phyloP scores from a whole-genome alignment of 1,140 invertebrate genomes.

The Dermatophagoides farinae region DNA sequence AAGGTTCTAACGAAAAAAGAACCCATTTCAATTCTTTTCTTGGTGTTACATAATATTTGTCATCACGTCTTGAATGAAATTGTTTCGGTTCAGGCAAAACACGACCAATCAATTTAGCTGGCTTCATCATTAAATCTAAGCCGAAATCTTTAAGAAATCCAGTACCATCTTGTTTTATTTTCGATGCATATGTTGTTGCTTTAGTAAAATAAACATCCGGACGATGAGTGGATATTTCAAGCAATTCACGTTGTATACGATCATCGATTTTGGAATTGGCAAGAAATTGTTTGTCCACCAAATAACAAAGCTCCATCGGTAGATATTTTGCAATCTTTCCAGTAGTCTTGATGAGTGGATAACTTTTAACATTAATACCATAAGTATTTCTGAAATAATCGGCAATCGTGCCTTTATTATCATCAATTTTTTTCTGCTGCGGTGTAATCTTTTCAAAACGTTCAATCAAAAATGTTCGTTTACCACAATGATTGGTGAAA shows the following conservation, averaged over 20 bases:
- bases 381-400: not conserved
- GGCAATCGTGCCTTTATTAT: not conserved
- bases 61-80: not conserved
- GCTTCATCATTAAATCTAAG: not conserved
- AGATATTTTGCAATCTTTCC: not conserved
- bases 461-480: not conserved
- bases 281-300: constrained; percentile 4
- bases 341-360: not conserved
- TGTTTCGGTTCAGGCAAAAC: not conserved
- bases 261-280: not conserved
- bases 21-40: not conserved
- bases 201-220: not conserved
- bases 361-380: not conserved
- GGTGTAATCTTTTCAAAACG: not conserved
- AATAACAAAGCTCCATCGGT: constrained; percentile 10
- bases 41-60: not conserved
- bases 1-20: not conserved
- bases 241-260: not conserved
- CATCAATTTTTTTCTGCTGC: not conserved
- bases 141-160: not conserved
- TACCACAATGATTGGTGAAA: not conserved
- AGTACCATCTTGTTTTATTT: not conserved
- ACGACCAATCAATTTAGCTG: not conserved
- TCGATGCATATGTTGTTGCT: not conserved
- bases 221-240: not conserved